Conservation (phyloP, 2,113 vertebrate genomes). For the Australoheros scitulus region DNA sequence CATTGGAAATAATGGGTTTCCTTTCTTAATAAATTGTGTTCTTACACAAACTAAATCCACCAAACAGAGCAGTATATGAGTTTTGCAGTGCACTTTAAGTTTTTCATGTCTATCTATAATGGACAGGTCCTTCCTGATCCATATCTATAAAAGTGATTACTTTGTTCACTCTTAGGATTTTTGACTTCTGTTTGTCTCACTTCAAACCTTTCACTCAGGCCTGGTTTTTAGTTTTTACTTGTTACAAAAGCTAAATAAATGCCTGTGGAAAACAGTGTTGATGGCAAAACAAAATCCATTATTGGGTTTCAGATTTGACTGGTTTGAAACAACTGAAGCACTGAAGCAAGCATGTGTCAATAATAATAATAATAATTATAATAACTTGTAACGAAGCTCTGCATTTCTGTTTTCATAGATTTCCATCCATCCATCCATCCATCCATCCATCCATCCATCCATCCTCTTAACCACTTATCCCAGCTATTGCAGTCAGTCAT, state of each 20-base stretch:
- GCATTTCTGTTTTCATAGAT: too few relatives aligned
- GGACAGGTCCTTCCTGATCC: neutral
- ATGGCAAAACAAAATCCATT: neutral
- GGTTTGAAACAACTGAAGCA: too few relatives aligned
- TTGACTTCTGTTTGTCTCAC: neutral
- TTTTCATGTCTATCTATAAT: neutral
- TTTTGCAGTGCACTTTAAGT: neutral
- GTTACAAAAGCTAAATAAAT: neutral
- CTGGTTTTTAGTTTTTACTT: neutral
- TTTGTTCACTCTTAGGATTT: neutral
- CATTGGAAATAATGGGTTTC: conserved; percentile 35
- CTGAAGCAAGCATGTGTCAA: too few relatives aligned
- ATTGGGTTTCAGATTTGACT: too few relatives aligned
- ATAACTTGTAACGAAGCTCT: too few relatives aligned
- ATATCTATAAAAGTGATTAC: neutral
- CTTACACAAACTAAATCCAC: neutral
- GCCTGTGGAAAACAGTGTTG: neutral
- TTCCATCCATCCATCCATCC: neutral
- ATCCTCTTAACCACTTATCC: neutral
- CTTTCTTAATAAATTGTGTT: conserved; percentile 39
- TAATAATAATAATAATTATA: too few relatives aligned
- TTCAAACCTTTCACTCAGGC: neutral
- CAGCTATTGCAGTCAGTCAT: too few relatives aligned
- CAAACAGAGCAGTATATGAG: neutral
- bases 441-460: neutral